Evolutionary conservation across 2,113 vertebrate species (phyloP).

Genomic region (Boulengeromyrus knoepffleri): DNA sequence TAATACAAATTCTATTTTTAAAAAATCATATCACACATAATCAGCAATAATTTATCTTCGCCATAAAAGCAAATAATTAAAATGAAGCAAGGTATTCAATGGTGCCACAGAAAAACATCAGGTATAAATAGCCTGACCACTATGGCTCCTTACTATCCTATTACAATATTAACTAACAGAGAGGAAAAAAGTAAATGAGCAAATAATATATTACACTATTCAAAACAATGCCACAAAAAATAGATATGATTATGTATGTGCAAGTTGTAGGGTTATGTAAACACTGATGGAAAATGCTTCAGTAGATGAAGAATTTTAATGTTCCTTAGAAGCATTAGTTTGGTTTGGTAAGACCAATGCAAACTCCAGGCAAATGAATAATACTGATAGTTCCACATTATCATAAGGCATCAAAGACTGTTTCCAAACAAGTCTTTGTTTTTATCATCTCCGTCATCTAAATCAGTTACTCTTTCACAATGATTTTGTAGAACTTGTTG

Average conservation of each 20-base stretch:
- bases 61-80: background rate
- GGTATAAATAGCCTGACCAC: background rate
- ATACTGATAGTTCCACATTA: background rate
- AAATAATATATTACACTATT: background rate
- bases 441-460: background rate
- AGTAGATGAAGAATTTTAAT: background rate
- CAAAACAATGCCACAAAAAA: background rate
- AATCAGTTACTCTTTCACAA: background rate
- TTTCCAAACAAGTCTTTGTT: background rate
- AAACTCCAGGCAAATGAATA: background rate
- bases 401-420: background rate
- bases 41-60: background rate
- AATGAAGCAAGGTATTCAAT: background rate
- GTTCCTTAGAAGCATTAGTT: background rate
- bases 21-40: background rate
- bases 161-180: background rate
- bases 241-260: background rate
- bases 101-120: background rate
- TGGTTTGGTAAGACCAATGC: background rate
- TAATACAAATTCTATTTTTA: background rate
- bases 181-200: constrained; percentile 25
- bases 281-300: background rate
- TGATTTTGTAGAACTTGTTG: background rate
- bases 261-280: background rate
- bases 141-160: background rate